Base-by-base conservation (phyloP, 30 jellyfish, hydroid and myxozoan species). In the Nemopilema nomurai region DNA sequence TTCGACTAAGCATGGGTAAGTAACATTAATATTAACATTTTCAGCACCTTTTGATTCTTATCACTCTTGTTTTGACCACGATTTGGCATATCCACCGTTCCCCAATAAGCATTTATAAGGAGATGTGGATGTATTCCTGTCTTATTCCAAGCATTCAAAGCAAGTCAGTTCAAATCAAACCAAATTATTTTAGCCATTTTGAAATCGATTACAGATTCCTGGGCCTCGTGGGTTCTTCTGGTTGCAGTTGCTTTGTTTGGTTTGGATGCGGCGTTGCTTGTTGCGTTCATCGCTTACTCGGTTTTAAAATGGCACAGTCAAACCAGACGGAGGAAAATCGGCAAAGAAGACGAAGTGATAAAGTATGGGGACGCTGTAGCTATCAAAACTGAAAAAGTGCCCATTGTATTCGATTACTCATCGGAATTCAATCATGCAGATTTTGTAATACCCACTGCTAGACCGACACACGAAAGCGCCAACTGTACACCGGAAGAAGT, bases 311-410 rank as follows among this genome's bases (percentile, higher is more conserved):
- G 89, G 89, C 28, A 51, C 18, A 51, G 73, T 22, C 79, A 67
- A 9, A 78, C 22, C 49, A 21, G 18, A 31, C 19, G 21, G 23
- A 22, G 19, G 8, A 65, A 49, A 29, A 49, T 31, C 4, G 30
- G 18, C 72, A 51, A 57, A 16, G 67, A 79, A 49, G 63, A 67
- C 16, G 89, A 79, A 66, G 17, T 50, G 62, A 79, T 79, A 16
- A 66, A 64, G 9, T 79, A 64, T 49, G 81, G 65, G 6, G 89
- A 79, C 30, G 30, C 66, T 23, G 89, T 79, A 31, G 89, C 80
- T 0, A 79, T 79, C 64, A 71, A 66, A 41, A 79, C 89, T 17
- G 49, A 67, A 31, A 69, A 50, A 28, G 31, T 79, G 64, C 89
- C 89, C 32, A 73, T 64, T 20, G 80, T 67, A 20, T 67, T 28